Conservation (phyloP, 2,888 invertebrate genomes). For the Leucoma salicis region DNA sequence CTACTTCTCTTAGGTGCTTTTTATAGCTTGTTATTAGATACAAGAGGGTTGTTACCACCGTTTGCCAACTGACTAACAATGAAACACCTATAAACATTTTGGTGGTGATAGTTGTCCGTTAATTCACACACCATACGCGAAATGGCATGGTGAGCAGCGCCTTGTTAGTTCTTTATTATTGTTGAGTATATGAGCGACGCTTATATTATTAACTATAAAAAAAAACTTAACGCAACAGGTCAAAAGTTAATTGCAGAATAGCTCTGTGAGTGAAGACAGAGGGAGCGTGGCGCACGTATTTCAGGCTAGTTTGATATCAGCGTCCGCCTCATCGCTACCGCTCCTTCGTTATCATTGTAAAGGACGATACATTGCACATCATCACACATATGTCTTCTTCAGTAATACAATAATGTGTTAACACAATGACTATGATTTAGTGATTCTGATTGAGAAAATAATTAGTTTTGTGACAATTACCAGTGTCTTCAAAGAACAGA, state of each 20-base stretch:
- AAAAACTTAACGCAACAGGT: slow-evolving; percentile 41
- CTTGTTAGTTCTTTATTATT: no score
- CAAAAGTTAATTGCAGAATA: slow-evolving; percentile 62
- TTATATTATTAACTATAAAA: no score
- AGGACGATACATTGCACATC: slow-evolving; percentile 44
- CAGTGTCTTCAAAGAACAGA: slow-evolving; percentile 6
- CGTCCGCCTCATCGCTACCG: slow-evolving; percentile 72
- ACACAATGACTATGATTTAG: slow-evolving; percentile 8
- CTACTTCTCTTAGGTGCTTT: no score
- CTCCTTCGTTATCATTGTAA: slow-evolving; percentile 47
- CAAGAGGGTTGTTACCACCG: no score
- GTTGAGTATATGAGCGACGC: no score
- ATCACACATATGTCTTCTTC: slow-evolving; percentile 16
- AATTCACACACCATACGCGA: no score
- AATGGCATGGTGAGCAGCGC: no score
- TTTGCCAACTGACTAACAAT: no score
- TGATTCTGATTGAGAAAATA: slow-evolving; percentile 4
- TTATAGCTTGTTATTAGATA: no score
- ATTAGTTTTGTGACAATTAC: slow-evolving; percentile 6
- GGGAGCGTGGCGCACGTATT: slow-evolving; percentile 75
- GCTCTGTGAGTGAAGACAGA: slow-evolving; percentile 60
- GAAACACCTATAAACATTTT: no score
- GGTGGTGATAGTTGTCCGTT: no score
- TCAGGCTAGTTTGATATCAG: slow-evolving; percentile 79
- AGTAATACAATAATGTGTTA: not conserved